These are phyloP conservation scores for Zaprionus kolodkinae DNA, from an alignment of 1,140 invertebrate species.

Conservation along the genomic window DNA sequence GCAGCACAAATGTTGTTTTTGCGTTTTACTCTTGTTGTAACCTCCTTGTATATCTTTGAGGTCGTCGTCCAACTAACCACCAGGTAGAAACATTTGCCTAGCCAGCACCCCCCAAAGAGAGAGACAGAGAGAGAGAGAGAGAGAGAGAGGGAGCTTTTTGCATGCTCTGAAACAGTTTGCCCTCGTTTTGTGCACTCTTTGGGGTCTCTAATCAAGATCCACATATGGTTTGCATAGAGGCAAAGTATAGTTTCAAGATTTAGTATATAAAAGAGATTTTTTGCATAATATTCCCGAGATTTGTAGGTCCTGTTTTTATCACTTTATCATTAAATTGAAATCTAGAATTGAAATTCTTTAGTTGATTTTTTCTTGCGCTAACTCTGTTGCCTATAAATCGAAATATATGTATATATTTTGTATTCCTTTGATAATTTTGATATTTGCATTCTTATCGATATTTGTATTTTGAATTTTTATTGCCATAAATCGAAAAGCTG, in stretches of 20 bases:
- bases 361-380: too few relatives aligned
- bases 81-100: conserved; percentile 24
- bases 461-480: too few relatives aligned
- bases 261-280: background rate
- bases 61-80: conserved; percentile 34
- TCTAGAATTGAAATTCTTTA: too few relatives aligned
- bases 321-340: too few relatives aligned
- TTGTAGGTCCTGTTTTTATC: background rate
- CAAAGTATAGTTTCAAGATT: background rate
- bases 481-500: too few relatives aligned
- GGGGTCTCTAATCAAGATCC: conserved; percentile 13
- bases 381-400: too few relatives aligned
- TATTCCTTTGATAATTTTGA: too few relatives aligned
- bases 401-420: too few relatives aligned
- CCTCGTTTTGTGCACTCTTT: background rate
- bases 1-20: conserved; percentile 19
- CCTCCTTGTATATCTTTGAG: conserved; percentile 16
- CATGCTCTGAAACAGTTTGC: conserved; percentile 25
- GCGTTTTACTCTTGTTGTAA: background rate
- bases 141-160: conserved; percentile 8
- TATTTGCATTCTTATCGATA: too few relatives aligned
- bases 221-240: background rate
- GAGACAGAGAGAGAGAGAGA: background rate
- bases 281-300: background rate
- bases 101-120: background rate